phyloP scores from a whole-genome alignment of 1,140 invertebrate genomes.

The Sminthurides bifidus region DNA sequence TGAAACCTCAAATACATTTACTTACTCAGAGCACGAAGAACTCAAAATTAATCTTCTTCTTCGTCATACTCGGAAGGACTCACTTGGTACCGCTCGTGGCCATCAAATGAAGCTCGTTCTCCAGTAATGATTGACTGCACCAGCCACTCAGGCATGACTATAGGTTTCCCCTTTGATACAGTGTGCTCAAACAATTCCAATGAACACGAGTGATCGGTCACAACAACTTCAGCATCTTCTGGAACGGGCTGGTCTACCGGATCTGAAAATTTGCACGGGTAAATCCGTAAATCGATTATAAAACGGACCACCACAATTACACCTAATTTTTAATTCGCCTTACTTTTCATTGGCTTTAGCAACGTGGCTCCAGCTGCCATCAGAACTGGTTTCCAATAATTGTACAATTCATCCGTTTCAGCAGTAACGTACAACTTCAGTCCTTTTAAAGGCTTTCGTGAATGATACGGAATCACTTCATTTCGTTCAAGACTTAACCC shows the following conservation, averaged over 20 bases:
- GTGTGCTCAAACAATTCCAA: constrained; percentile 5
- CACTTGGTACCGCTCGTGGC: constrained; percentile 24
- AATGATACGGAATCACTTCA: constrained; percentile 17
- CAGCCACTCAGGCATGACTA: constrained; percentile 30
- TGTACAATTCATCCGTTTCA: constrained; percentile 23
- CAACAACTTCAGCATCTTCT: constrained; percentile 18
- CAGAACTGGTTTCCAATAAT: constrained; percentile 31
- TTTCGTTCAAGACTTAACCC: constrained; percentile 24
- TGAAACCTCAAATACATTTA: no score
- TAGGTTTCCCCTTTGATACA: constrained; percentile 9
- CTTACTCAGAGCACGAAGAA: no score
- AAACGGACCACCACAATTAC: not conserved
- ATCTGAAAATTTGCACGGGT: not conserved
- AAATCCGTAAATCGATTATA: not conserved
- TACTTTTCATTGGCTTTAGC: constrained; percentile 20
- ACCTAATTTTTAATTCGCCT: not conserved
- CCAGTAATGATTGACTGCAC: constrained; percentile 30
- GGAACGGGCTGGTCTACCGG: constrained; percentile 5
- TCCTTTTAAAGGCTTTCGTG: constrained; percentile 24
- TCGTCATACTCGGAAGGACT: no score
- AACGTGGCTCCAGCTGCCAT: constrained; percentile 23
- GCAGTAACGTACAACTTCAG: constrained; percentile 25
- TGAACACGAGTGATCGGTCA: constrained; percentile 18
- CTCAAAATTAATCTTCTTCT: no score
- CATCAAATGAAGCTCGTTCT: constrained; percentile 14